These are phyloP conservation scores for Crenichthys baileyi DNA, from an alignment of 2,797 vertebrate genomes.

Conservation along the genomic window DNA sequence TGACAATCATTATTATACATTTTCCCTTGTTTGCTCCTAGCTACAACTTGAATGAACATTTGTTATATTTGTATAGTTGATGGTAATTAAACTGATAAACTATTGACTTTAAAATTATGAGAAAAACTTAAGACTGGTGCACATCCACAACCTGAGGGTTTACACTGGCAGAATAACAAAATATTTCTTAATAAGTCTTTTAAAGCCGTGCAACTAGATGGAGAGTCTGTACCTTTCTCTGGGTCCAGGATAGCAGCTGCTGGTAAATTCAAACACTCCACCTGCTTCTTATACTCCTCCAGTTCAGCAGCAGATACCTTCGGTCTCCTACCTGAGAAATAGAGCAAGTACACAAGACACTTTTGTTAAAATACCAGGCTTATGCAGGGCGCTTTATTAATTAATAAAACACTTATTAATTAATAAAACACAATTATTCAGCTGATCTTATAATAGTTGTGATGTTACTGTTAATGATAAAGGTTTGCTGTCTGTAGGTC, in stretches of 20 bases:
- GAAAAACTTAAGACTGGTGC: not conserved
- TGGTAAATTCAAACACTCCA: slow-evolving; percentile 47
- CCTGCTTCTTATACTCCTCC: slow-evolving; percentile 58
- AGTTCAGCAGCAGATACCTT: slow-evolving; percentile 40
- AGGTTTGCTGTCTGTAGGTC: not conserved
- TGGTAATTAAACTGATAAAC: not conserved
- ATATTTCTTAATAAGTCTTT: not conserved
- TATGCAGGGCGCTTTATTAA: not conserved
- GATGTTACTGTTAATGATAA: not conserved
- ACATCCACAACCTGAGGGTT: not conserved
- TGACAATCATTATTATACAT: not conserved
- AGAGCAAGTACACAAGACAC: slow-evolving; percentile 4
- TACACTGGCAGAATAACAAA: not conserved
- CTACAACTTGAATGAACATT: not conserved
- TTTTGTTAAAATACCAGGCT: not conserved
- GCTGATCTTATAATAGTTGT: not conserved
- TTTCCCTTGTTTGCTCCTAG: not conserved
- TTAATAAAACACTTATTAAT: not conserved
- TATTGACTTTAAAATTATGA: not conserved
- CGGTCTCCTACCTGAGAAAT: slow-evolving; percentile 48
- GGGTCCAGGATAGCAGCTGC: slow-evolving; percentile 24
- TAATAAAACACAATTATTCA: not conserved
- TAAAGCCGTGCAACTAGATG: not conserved
- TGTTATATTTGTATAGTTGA: not conserved
- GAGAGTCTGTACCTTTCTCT: slow-evolving; percentile 45